These are phyloP conservation scores for Anser brachyrhynchus DNA, from an alignment of 2,113 vertebrate species.

Conservation along the genomic window DNA sequence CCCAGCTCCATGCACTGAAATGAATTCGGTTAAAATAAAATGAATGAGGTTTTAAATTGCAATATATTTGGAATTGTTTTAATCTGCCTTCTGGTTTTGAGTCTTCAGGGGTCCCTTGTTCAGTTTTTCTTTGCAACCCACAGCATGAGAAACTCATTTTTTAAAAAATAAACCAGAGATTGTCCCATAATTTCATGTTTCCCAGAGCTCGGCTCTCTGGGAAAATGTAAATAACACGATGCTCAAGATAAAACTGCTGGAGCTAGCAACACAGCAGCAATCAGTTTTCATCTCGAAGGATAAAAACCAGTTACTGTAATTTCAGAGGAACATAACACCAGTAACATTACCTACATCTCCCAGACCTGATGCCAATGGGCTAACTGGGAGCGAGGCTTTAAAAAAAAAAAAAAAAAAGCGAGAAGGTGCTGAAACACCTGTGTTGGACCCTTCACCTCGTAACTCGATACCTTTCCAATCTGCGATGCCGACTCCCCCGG, in stretches of 20 bases:
- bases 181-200: not conserved
- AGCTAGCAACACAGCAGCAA: not conserved
- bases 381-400: not conserved
- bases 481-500: not conserved
- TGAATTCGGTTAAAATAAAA: not conserved
- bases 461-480: not conserved
- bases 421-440: not conserved
- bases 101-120: conserved; percentile 1
- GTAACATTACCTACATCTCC: not conserved
- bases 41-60: conserved; percentile 2
- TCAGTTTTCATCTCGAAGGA: not conserved
- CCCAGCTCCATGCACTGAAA: not conserved
- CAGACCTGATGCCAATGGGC: not conserved
- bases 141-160: not conserved
- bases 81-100: conserved; percentile 27
- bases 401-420: not conserved
- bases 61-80: not conserved
- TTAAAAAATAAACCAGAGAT: not conserved
- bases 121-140: not conserved
- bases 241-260: not conserved
- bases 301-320: not conserved
- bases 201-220: not conserved
- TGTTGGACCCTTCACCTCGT: not conserved
- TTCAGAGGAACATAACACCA: not conserved
- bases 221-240: not conserved